Evolutionary conservation across 2,888 invertebrate species (phyloP).

Genomic region (Uropetala carovei): DNA sequence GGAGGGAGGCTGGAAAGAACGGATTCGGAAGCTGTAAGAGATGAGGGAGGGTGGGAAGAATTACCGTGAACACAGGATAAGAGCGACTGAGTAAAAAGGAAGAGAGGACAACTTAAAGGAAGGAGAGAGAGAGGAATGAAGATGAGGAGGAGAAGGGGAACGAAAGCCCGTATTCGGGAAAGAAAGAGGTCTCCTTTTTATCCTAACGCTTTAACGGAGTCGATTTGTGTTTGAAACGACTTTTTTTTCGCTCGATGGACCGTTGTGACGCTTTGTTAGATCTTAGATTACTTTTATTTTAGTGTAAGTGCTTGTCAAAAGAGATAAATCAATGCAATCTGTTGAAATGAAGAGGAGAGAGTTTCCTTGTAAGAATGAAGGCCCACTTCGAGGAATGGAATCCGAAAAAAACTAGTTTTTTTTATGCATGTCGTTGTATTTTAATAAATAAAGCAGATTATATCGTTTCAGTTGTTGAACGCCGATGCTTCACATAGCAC

Average conservation of each 20-base stretch:
- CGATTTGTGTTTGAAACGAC: slow-evolving; percentile 40
- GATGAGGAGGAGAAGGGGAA: background rate
- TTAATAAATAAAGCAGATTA: too few species aligned
- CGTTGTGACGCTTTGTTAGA: slow-evolving; percentile 46
- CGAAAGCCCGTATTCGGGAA: background rate
- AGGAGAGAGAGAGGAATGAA: background rate
- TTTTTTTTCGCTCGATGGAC: slow-evolving; percentile 37
- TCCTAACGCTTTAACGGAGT: slow-evolving; percentile 21
- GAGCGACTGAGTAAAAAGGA: background rate
- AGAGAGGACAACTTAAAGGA: background rate
- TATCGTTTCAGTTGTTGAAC: too few species aligned
- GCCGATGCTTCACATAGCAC: too few species aligned
- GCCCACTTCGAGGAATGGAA: background rate
- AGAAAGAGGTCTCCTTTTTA: background rate
- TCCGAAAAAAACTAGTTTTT: too few species aligned
- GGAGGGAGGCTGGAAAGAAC: background rate
- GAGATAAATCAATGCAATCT: slow-evolving; percentile 45
- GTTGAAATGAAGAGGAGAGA: background rate
- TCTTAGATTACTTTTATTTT: background rate
- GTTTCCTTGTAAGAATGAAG: background rate
- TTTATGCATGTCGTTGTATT: too few species aligned
- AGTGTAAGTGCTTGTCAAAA: slow-evolving; percentile 24
- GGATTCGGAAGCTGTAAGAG: background rate
- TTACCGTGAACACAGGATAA: slow-evolving; percentile 41
- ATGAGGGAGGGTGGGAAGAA: slow-evolving; percentile 5